Evolutionary conservation across 2,113 vertebrate genomes (phyloP), one percentile per base, ranked within the genome.

Genomic region (Cichladusa arquata): DNA sequence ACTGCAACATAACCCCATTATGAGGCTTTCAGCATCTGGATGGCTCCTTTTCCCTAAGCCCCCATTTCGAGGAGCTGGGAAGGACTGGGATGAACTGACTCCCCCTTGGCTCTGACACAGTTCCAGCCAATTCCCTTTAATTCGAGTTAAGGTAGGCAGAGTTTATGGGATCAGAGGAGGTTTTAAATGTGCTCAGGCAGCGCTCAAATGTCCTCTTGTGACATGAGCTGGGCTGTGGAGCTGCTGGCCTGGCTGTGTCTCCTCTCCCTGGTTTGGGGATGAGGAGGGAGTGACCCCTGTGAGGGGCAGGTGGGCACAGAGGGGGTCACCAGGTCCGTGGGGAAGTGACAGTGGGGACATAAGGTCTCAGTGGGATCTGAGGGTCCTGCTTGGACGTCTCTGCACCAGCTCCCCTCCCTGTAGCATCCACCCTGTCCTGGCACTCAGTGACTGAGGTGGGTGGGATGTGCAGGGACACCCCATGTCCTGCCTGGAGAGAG

Each of bases 1-100:
- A 22, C 85, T 80, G 90, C 88, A 93, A 77, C 90, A 90, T 54
- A 95, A 88, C 93, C 71, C 92, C 74, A 31, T 88, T 83, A 88
- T 33, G 88, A 80, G 56, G 86, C 62, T 86, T 54, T 48, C 82
- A 97, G 93, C 92, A 94, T 85, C 92, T 80, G 44, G 74, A 93
- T 62, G 92, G 85, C 62, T 93, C 45, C 54, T 76, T 80, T 33
- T 34, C 92, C 82, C 90, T 93, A 88, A 94, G 88, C 54, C 92
- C 57, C 85, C 62, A 40, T 90, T 92, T 69, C 4, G 31, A 31
- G 67, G 81, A 76, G 85, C 33, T 2, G 47, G 73, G 93, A 91
- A 89, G 74, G 53, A 76, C 34, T 13, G 33, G 33, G 71, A 90
- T 69, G 90, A 86, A 50, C 70, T 61, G 81, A 53, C 85, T 88